Percentiles rank a stretch among this genome's conserved stretches.
Conservation (phyloP, 2,113 vertebrate genomes). For the Ictidomys tridecemlineatus region DNA sequence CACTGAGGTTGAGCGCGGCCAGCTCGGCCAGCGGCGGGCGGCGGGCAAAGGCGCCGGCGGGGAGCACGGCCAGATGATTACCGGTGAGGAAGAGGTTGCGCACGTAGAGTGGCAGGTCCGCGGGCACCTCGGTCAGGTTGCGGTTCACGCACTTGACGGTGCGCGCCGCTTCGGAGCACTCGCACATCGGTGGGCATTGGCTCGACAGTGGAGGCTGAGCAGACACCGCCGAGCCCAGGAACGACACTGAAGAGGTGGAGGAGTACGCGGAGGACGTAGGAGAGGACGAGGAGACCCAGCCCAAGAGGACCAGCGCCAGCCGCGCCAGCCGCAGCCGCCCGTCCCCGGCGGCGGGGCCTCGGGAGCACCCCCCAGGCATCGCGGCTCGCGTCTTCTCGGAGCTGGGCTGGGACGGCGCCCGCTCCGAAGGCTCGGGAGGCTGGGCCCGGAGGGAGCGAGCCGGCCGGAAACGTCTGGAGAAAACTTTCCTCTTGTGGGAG, state of each 20-base stretch:
- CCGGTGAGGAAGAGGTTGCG: slow-evolving; percentile 92
- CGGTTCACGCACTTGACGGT: slow-evolving; percentile 93
- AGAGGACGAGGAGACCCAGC: slow-evolving; percentile 82
- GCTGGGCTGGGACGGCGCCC: slow-evolving; percentile 69
- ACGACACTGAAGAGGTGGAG: slow-evolving; percentile 84
- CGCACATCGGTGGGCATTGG: slow-evolving; percentile 90
- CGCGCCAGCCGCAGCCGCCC: slow-evolving; percentile 72
- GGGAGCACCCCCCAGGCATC: slow-evolving; percentile 75
- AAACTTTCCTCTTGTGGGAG: slow-evolving; percentile 63
- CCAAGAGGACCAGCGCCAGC: slow-evolving; percentile 80
- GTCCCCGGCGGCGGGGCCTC: slow-evolving; percentile 76
- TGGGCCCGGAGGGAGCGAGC: slow-evolving; percentile 31
- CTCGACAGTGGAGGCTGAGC: slow-evolving; percentile 69
- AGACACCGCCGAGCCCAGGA: slow-evolving; percentile 44
- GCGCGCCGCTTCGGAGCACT: slow-evolving; percentile 88
- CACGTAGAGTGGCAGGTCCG: slow-evolving; percentile 89
- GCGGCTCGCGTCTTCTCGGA: slow-evolving; percentile 61
- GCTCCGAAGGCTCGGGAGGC: slow-evolving; percentile 35
- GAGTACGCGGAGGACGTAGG: slow-evolving; percentile 88
- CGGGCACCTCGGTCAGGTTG: slow-evolving; percentile 90
- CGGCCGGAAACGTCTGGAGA: slow-evolving; percentile 31
- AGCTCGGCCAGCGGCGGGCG: slow-evolving; percentile 88
- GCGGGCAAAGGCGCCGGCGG: slow-evolving; percentile 89
- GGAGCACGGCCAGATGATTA: slow-evolving; percentile 89
- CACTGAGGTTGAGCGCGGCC: slow-evolving; percentile 91